phyloP scores from a whole-genome alignment of 53 echinoderm and acorn worm species.

The Holothuria scabra region DNA sequence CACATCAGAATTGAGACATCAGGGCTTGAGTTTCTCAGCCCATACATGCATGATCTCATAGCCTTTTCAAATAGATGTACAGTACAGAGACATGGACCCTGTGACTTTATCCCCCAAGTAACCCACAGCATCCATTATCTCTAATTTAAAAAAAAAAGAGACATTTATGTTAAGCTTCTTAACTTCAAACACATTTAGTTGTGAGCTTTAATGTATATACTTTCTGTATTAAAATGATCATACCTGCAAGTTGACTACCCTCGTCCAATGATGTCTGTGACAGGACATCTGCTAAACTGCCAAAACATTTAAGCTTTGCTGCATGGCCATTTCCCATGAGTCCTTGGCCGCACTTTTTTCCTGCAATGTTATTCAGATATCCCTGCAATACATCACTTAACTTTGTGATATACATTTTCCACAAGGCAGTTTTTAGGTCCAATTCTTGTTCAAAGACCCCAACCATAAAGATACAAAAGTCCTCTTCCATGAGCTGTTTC shows the following conservation, averaged over 20 bases:
- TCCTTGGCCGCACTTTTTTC: slow-evolving; percentile 10
- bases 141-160: no score
- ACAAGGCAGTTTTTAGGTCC: slow-evolving; percentile 27
- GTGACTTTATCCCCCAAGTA: no score
- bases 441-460: slow-evolving; percentile 80
- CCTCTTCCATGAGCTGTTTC: slow-evolving; percentile 73
- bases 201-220: no score
- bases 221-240: no score
- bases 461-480: slow-evolving; percentile 73
- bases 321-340: slow-evolving; percentile 31
- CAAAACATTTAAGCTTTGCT: not conserved
- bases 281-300: slow-evolving; percentile 1
- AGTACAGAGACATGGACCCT: no score
- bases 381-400: slow-evolving; percentile 67
- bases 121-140: no score
- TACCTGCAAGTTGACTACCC: not conserved
- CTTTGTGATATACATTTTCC: slow-evolving; percentile 74
- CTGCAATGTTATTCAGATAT: slow-evolving; percentile 65
- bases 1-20: no score
- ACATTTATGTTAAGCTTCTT: no score
- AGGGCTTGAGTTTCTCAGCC: no score
- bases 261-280: slow-evolving; percentile 31
- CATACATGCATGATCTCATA: no score
- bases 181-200: no score
- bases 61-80: no score